Evolutionary conservation across 2,888 invertebrate genomes (phyloP).

Genomic region (Hydroisotoma schaefferi): DNA sequence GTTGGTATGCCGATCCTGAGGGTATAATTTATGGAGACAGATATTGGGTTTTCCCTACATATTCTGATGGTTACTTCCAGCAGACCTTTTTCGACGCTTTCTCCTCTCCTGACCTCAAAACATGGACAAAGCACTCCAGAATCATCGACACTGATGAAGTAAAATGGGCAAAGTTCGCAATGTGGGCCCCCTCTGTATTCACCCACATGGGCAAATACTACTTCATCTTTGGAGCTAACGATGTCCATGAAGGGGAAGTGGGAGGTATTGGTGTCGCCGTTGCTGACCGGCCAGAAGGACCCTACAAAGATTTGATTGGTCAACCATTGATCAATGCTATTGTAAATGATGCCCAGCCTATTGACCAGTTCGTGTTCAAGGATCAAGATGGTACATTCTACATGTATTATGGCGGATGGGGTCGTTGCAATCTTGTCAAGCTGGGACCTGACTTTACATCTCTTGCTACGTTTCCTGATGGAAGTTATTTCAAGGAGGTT

Average conservation of each 20-base stretch:
- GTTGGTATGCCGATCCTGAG: conserved; percentile 42
- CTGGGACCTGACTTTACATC: conserved; percentile 23
- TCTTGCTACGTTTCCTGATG: conserved; percentile 24
- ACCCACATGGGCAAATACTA: conserved; percentile 27
- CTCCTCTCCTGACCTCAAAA: conserved; percentile 33
- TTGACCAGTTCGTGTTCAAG: conserved; percentile 41
- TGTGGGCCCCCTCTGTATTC: conserved; percentile 43
- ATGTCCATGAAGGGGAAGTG: conserved; percentile 27
- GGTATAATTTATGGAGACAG: conserved; percentile 30
- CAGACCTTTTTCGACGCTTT: conserved; percentile 38
- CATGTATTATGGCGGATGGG: conserved; percentile 43
- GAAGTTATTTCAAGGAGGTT: conserved; percentile 32
- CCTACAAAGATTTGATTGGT: conserved; percentile 34
- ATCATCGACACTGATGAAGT: conserved; percentile 31
- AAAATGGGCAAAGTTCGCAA: conserved; percentile 27
- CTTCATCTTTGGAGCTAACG: conserved; percentile 37
- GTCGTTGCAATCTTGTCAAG: conserved; percentile 38
- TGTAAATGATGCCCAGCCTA: conserved; percentile 39
- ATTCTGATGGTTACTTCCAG: conserved; percentile 22
- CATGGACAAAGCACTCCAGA: conserved; percentile 32
- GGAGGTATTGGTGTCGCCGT: conserved; percentile 39
- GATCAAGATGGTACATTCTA: conserved; percentile 31
- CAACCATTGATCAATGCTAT: conserved; percentile 32
- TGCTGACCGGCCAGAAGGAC: conserved; percentile 33
- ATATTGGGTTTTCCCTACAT: conserved; percentile 42